These are phyloP conservation scores for Tipula vernalis DNA, from an alignment of 2,888 invertebrate species.

Conservation along the genomic window DNA sequence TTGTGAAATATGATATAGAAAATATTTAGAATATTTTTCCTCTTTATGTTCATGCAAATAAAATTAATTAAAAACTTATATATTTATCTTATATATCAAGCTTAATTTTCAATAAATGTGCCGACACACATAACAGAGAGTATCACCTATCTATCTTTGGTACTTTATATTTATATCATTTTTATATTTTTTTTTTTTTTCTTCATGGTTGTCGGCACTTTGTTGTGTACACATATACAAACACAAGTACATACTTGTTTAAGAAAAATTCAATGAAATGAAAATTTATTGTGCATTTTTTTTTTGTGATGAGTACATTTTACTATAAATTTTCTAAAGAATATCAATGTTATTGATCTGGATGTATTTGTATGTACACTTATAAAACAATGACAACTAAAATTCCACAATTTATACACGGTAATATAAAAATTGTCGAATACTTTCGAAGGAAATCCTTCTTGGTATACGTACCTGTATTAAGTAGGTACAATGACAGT, in stretches of 20 bases:
- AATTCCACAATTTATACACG: not conserved
- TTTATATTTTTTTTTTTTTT: not conserved
- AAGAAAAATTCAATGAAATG: not conserved
- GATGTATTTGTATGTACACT: not conserved
- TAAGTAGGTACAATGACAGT: not conserved
- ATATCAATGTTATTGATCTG: not conserved
- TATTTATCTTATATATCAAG: not conserved
- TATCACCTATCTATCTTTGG: not conserved
- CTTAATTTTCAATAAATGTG: not conserved
- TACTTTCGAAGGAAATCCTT: not conserved
- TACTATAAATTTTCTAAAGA: not conserved
- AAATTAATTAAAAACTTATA: not conserved
- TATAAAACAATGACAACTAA: not conserved
- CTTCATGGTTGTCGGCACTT: not conserved
- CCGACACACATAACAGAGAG: not conserved
- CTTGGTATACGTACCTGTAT: not conserved
- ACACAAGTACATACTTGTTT: not conserved
- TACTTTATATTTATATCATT: not conserved
- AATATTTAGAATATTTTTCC: not conserved
- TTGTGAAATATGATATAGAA: not conserved
- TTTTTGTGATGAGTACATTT: not conserved
- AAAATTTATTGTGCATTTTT: not conserved
- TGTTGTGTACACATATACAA: not conserved
- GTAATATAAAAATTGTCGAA: not conserved
- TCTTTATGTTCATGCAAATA: not conserved